Evolutionary conservation across 2,888 invertebrate species (phyloP).

Genomic region (Zaprionus lineosus): DNA sequence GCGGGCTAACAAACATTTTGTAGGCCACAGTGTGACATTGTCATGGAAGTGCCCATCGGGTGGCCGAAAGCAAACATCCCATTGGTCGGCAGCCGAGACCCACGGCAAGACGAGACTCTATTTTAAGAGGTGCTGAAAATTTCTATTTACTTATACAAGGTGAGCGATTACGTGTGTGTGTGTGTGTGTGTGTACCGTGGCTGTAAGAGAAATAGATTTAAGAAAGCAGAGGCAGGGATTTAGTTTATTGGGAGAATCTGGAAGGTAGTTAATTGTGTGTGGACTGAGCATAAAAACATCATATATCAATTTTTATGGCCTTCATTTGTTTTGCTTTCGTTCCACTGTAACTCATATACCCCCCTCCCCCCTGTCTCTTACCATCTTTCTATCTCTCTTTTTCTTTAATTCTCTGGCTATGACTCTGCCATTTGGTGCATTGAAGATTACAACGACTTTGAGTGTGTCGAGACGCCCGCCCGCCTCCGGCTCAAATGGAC

Average conservation of each 20-base stretch:
- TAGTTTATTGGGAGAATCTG: background rate
- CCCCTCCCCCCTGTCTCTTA: too few relatives aligned
- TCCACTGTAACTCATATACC: too few relatives aligned
- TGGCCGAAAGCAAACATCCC: slow-evolving; percentile 22
- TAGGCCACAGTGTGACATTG: slow-evolving; percentile 67
- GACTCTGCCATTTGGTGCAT: slow-evolving; percentile 62
- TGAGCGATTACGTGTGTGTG: background rate
- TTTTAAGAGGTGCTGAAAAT: background rate
- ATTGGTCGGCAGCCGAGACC: slow-evolving; percentile 3
- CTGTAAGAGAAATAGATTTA: slow-evolving; percentile 27
- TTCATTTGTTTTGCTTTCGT: too few relatives aligned
- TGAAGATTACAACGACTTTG: slow-evolving; percentile 54
- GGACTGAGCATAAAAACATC: too few relatives aligned
- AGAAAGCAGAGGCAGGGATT: slow-evolving; percentile 5
- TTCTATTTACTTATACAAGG: slow-evolving; percentile 22
- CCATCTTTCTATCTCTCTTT: background rate
- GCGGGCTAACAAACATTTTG: slow-evolving; percentile 55
- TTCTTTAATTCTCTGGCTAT: slow-evolving; percentile 17
- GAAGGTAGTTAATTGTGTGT: too few relatives aligned
- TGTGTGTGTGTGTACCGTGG: too few relatives aligned
- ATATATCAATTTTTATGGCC: too few relatives aligned
- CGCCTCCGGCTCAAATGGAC: too few relatives aligned
- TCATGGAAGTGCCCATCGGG: slow-evolving; percentile 44
- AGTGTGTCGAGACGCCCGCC: too few relatives aligned
- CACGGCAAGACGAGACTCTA: slow-evolving; percentile 1